These are phyloP conservation scores for Centruroides vittatus DNA, from an alignment of 1,140 invertebrate species.

Conservation along the genomic window DNA sequence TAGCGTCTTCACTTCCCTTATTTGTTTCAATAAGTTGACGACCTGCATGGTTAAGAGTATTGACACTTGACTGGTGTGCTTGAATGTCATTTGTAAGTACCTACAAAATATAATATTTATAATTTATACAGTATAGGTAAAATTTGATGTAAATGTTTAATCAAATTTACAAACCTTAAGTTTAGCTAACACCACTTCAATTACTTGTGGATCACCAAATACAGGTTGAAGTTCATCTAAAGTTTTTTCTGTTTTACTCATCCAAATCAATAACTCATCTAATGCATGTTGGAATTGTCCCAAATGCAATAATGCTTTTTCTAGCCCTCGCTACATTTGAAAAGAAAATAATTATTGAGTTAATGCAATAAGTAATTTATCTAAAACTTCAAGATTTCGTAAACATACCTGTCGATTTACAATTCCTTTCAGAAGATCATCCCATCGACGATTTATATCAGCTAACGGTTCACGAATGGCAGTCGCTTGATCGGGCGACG, in stretches of 20 bases:
- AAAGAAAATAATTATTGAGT: neutral
- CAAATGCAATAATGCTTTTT: constrained; percentile 76
- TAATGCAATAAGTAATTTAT: neutral
- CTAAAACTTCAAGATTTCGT: constrained; percentile 42
- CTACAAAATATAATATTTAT: neutral
- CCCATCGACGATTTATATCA: constrained; percentile 84
- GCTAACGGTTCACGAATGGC: constrained; percentile 80
- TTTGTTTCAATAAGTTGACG: constrained; percentile 72
- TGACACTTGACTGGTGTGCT: constrained; percentile 86
- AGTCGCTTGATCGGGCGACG: constrained; percentile 83
- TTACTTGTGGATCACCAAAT: constrained; percentile 68
- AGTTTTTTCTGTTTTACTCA: constrained; percentile 67
- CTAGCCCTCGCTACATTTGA: constrained; percentile 47
- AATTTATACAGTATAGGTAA: too few species aligned
- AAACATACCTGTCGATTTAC: constrained; percentile 79
- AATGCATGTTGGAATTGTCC: constrained; percentile 96
- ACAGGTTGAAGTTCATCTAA: constrained; percentile 75
- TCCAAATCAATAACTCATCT: constrained; percentile 86
- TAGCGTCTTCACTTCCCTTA: constrained; percentile 69
- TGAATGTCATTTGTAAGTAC: constrained; percentile 89
- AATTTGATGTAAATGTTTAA: too few species aligned
- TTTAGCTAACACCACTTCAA: constrained; percentile 93
- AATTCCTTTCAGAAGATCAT: constrained; percentile 68
- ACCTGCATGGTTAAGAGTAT: constrained; percentile 85
- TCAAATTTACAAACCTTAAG: constrained; percentile 45